Evolutionary conservation across 2,888 invertebrate species (phyloP).

Genomic region (Amiota minor): DNA sequence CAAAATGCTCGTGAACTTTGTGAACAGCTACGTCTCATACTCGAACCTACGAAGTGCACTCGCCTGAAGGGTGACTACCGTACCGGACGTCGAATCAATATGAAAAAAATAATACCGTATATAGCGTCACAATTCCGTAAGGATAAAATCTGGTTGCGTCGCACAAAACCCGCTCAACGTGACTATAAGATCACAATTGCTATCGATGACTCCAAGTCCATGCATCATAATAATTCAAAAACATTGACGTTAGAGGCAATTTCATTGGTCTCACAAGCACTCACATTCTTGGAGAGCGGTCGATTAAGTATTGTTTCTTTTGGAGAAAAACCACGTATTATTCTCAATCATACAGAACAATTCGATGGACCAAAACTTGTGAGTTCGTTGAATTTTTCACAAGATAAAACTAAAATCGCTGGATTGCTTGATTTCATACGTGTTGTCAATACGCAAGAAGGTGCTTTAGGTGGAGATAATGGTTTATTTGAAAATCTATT

Average conservation of each 20-base stretch:
- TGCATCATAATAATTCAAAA: slow-evolving; percentile 92
- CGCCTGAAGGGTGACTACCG: slow-evolving; percentile 95
- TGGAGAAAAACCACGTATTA: slow-evolving; percentile 87
- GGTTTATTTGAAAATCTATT: slow-evolving; percentile 78
- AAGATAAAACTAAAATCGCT: slow-evolving; percentile 90
- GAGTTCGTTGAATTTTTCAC: slow-evolving; percentile 88
- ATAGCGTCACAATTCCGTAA: slow-evolving; percentile 99
- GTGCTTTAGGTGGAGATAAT: slow-evolving; percentile 70
- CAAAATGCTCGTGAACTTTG: slow-evolving; percentile 87
- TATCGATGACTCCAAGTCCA: slow-evolving; percentile 94
- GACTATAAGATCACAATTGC: slow-evolving; percentile 97
- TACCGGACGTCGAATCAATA: slow-evolving; percentile 96
- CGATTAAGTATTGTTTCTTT: slow-evolving; percentile 93
- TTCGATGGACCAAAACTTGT: slow-evolving; percentile 86
- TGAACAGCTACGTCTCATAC: slow-evolving; percentile 92
- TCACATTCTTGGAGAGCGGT: slow-evolving; percentile 94
- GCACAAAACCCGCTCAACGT: slow-evolving; percentile 95
- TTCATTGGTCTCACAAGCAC: slow-evolving; percentile 90
- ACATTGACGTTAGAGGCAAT: slow-evolving; percentile 95
- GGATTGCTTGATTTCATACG: slow-evolving; percentile 86
- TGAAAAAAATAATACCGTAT: slow-evolving; percentile 97
- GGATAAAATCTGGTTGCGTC: slow-evolving; percentile 98
- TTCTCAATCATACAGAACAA: slow-evolving; percentile 91
- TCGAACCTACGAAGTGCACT: slow-evolving; percentile 96
- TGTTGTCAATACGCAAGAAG: slow-evolving; percentile 77